phyloP scores from a whole-genome alignment of 2,888 invertebrate species.

The Endotricha flammealis region DNA sequence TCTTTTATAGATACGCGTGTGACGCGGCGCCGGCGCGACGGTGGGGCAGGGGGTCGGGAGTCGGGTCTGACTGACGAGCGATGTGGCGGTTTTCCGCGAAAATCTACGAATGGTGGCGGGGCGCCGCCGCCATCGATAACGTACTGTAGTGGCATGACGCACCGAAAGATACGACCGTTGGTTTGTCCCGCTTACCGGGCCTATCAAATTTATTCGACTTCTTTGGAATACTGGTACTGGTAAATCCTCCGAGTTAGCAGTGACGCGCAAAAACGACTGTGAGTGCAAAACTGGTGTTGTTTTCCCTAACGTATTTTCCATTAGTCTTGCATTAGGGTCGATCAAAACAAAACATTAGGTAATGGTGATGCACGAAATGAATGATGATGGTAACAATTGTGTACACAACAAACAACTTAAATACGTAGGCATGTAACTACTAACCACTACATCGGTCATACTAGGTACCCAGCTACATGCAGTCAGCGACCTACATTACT shows the following conservation, averaged over 20 bases:
- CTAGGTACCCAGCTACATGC: no score
- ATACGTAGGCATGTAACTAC: not conserved
- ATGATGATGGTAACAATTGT: not conserved
- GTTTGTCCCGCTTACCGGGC: conserved; percentile 44
- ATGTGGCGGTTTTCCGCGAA: conserved; percentile 73
- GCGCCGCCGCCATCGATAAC: conserved; percentile 39
- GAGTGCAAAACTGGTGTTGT: conserved; percentile 30
- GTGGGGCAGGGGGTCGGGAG: conserved; percentile 27
- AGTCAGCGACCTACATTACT: not conserved
- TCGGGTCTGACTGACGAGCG: conserved; percentile 45
- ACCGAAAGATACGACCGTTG: conserved; percentile 53
- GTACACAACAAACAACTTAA: no score
- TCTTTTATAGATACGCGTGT: conserved; percentile 67
- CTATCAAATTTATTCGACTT: conserved; percentile 28
- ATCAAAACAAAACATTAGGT: conserved; percentile 13
- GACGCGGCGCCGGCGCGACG: conserved; percentile 51
- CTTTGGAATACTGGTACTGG: conserved; percentile 23
- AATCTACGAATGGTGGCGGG: conserved; percentile 60
- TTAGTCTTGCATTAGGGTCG: conserved; percentile 34
- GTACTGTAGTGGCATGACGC: conserved; percentile 61
- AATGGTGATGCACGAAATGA: conserved; percentile 10
- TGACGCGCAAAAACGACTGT: conserved; percentile 36
- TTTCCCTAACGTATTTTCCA: conserved; percentile 10
- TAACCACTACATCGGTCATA: not conserved
- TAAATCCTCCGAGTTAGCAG: conserved; percentile 22